Percentiles rank a stretch among this genome's conserved stretches.
These are phyloP conservation scores for Lipotes vexillifer DNA, from an alignment of 2,113 vertebrate genomes.

Conservation along the genomic window DNA sequence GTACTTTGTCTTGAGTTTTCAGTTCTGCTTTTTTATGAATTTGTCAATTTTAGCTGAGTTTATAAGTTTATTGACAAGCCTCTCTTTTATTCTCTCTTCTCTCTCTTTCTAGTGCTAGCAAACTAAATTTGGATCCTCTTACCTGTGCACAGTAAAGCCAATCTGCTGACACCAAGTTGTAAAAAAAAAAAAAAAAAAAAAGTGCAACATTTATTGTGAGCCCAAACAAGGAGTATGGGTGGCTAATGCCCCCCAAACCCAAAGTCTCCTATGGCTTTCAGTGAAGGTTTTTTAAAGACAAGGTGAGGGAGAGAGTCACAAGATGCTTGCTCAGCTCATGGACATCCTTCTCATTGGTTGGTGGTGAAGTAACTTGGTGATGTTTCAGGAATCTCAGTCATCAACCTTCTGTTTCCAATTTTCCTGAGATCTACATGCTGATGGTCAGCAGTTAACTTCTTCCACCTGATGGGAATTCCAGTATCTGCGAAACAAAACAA, in stretches of 20 bases:
- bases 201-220: not conserved
- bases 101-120: not conserved
- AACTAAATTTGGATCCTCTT: not conserved
- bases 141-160: not conserved
- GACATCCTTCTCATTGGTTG: not conserved
- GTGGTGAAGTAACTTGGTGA: not conserved
- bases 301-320: not conserved
- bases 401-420: not conserved
- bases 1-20: not conserved
- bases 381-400: not conserved
- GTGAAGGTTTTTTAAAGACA: not conserved
- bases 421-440: not conserved
- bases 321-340: not conserved
- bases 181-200: too few species aligned
- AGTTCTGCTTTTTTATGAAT: not conserved
- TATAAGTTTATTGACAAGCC: not conserved
- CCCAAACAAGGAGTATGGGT: not conserved
- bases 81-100: not conserved
- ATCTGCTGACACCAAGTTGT: not conserved
- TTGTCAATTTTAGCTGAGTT: not conserved
- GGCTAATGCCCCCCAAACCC: not conserved
- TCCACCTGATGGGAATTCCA: not conserved
- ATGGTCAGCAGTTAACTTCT: not conserved
- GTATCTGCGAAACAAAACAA: not conserved
- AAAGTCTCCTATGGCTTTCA: not conserved